Conservation (phyloP, 2,888 invertebrate species). For the Crematogaster levior region DNA sequence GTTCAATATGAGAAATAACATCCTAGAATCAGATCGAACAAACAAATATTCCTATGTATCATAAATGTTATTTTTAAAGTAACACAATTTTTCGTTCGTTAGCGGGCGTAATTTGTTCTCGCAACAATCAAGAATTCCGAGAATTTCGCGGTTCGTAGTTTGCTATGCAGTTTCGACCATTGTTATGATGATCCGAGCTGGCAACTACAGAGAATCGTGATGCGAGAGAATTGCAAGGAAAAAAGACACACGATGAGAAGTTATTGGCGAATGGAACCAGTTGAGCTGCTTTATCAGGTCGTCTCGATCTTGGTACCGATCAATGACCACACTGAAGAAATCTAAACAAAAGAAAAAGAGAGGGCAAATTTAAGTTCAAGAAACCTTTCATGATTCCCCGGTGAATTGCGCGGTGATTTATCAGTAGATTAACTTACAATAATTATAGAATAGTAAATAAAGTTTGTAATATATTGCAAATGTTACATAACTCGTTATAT, state of each 20-base stretch:
- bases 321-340: constrained; percentile 54
- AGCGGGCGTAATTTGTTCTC: constrained; percentile 35
- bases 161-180: constrained; percentile 25
- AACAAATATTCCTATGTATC: constrained; percentile 8
- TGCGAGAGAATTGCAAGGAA: constrained; percentile 20
- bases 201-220: constrained; percentile 1
- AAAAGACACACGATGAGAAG: not conserved
- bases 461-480: not conserved
- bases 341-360: constrained; percentile 24
- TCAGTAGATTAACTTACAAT: not conserved
- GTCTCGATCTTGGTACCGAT: constrained; percentile 65
- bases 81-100: constrained; percentile 45
- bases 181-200: constrained; percentile 43
- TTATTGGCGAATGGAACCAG: constrained; percentile 68
- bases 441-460: not conserved
- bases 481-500: not conserved
- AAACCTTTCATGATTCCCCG: not conserved
- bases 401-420: not conserved
- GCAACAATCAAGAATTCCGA: constrained; percentile 43
- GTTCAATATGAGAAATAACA: not conserved
- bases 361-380: constrained; percentile 25
- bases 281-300: constrained; percentile 65
- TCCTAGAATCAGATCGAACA: constrained; percentile 2
- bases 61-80: constrained; percentile 29
- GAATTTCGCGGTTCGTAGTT: constrained; percentile 20